Evolutionary conservation across 2,888 invertebrate genomes (phyloP), one percentile per base, ranked within the genome.

Genomic region (Timandra comae): DNA sequence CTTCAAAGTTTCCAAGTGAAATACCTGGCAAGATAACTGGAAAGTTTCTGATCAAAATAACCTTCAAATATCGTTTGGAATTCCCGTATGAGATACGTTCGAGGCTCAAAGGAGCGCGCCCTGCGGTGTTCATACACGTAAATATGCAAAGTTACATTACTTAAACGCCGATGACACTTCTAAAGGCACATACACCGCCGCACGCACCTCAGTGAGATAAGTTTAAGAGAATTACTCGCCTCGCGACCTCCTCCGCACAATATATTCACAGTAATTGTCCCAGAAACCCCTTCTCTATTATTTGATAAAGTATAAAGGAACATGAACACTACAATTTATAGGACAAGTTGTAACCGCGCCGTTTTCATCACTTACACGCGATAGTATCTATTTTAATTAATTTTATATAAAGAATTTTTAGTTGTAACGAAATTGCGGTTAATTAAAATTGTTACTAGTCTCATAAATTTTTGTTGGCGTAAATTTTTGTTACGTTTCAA

Each of bases 241-340:
- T 56, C 58, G 63, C 55, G 58, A 52, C 61, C 56, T 57, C 55
- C 52, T 38, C 52, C 38, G 51, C 46, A 35, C 63, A 66, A 73
- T 76, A 73, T 73, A 73, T 71, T 65, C 60, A 55, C 54, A 55
- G 63, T 77, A 78, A 81, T 79, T 80, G 78, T 80, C 65, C 65
- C 60, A 53, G 63, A 63, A 63, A 57, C 3, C 68, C 73, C 74
- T 66, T 63, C 66, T 64, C 70, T 63, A 68, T 69, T 72, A 76
- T 74, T 71, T 68, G 69, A 77, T 78, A 75, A 79, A 74, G 74
- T 78, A 78, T 72, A 66, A 75, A 76, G 75, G 72, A 66, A 55
- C 41, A 51, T 59, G 57, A 66, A 61, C 41, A 31, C 30, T 37
- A 42, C 41, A 40, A 82, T 82, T 82, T 81, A 82, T 81, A 65